Percentiles rank a stretch among this genome's conserved stretches.
phyloP scores from a whole-genome alignment of 2,797 vertebrate genomes.

The Epinephelus awoara region DNA sequence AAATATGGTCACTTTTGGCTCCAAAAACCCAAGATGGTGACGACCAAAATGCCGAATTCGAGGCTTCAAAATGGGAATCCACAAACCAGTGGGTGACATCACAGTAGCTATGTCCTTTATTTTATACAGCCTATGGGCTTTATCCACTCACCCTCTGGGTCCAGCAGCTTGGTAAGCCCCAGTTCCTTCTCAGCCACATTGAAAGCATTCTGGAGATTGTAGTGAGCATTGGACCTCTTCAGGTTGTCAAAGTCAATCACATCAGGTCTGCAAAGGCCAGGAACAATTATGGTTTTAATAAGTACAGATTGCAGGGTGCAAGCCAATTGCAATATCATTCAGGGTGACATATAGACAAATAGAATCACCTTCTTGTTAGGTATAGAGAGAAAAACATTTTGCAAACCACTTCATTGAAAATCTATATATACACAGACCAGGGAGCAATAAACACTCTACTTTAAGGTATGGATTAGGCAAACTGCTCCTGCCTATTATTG shows the following conservation, averaged over 20 bases:
- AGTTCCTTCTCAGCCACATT: slow-evolving; percentile 94
- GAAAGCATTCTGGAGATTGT: slow-evolving; percentile 97
- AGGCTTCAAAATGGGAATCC: too few species aligned
- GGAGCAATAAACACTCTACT: slow-evolving; percentile 17
- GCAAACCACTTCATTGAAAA: not conserved
- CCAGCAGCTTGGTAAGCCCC: slow-evolving; percentile 95
- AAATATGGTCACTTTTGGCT: too few species aligned
- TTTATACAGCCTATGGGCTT: not conserved
- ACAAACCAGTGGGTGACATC: too few species aligned
- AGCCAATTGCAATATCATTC: not conserved
- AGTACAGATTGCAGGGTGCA: slow-evolving; percentile 9
- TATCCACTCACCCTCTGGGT: slow-evolving; percentile 90
- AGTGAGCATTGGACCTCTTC: slow-evolving; percentile 95
- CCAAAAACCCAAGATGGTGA: too few species aligned
- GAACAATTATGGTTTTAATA: slow-evolving; percentile 46
- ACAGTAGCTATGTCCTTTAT: too few species aligned
- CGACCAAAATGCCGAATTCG: too few species aligned
- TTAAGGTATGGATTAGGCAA: slow-evolving; percentile 4
- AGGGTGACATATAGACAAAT: not conserved
- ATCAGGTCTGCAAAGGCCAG: slow-evolving; percentile 87
- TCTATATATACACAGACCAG: slow-evolving; percentile 6
- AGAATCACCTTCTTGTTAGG: not conserved
- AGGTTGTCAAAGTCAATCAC: slow-evolving; percentile 94
- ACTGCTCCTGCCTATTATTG: slow-evolving; percentile 27
- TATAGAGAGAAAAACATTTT: not conserved